phyloP scores from a whole-genome alignment of 2,113 vertebrate species.

The Rattus rattus region DNA sequence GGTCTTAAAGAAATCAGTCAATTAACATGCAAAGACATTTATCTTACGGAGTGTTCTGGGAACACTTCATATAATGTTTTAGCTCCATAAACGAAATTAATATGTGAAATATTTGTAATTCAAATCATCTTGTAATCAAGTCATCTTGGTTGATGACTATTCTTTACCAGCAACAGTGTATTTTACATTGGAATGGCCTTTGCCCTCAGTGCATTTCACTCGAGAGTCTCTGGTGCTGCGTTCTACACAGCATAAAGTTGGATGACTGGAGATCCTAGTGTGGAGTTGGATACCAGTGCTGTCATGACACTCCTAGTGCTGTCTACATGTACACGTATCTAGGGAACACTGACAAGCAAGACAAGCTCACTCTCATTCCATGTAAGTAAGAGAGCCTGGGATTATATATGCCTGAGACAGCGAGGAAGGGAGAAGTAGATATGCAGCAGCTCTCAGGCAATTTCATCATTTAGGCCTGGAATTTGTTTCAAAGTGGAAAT shows the following conservation, averaged over 20 bases:
- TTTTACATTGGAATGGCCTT: conserved; percentile 54
- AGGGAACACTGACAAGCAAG: background rate
- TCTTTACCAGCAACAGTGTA: conserved; percentile 65
- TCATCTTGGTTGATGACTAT: conserved; percentile 60
- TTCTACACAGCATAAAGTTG: conserved; percentile 36
- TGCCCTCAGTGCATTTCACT: conserved; percentile 62
- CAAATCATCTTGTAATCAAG: background rate
- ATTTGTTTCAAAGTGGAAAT: conserved; percentile 25
- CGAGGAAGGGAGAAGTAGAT: background rate
- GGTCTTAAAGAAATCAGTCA: conserved; percentile 66
- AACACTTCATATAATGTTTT: conserved; percentile 79
- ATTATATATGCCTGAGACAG: background rate
- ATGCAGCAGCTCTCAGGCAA: background rate
- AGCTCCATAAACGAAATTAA: conserved; percentile 81
- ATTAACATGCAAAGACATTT: conserved; percentile 76
- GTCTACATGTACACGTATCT: background rate
- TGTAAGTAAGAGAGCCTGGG: conserved; percentile 1
- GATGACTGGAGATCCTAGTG: conserved; percentile 5
- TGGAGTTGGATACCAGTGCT: background rate
- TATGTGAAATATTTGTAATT: conserved; percentile 80
- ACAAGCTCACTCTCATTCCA: background rate
- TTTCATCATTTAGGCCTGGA: conserved; percentile 8
- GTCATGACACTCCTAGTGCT: background rate
- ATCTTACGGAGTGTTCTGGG: conserved; percentile 72
- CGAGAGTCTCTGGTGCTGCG: conserved; percentile 40